These are phyloP conservation scores for Blomia tropicalis DNA, from an alignment of 2,888 invertebrate species.

Conservation along the genomic window DNA sequence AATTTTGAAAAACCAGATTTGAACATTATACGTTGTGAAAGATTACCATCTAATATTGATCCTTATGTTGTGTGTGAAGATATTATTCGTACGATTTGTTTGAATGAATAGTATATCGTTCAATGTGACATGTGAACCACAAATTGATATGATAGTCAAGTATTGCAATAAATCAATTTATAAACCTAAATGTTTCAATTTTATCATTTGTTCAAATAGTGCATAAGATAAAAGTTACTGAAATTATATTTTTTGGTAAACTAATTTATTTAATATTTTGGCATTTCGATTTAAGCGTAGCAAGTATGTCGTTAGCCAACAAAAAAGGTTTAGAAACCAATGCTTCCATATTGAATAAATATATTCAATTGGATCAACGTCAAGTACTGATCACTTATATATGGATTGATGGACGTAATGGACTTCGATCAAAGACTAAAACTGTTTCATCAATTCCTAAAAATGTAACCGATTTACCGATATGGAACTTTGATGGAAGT, in stretches of 20 bases:
- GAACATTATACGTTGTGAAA: conserved; percentile 26
- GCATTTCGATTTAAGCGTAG: too few relatives aligned
- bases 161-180: neutral
- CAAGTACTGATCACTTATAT: conserved; percentile 36
- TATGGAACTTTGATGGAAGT: conserved; percentile 88
- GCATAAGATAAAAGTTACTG: neutral
- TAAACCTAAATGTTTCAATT: neutral
- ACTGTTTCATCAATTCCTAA: conserved; percentile 34
- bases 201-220: neutral
- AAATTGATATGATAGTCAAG: too few relatives aligned
- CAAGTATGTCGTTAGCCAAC: neutral
- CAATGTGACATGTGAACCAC: neutral
- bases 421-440: conserved; percentile 37
- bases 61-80: conserved; percentile 21
- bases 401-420: conserved; percentile 39
- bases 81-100: conserved; percentile 7
- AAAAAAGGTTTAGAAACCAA: conserved; percentile 2
- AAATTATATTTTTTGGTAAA: too few relatives aligned
- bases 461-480: conserved; percentile 48
- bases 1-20: conserved; percentile 24
- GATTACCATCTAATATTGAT: conserved; percentile 26
- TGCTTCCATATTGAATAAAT: conserved; percentile 31
- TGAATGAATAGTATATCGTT: neutral
- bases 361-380: conserved; percentile 33
- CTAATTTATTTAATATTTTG: too few relatives aligned